A percentile compares a stretch with the other conserved stretches of the same genome.
Evolutionary conservation across 1,140 invertebrate species (phyloP).

Genomic region (Cepaea nemoralis): DNA sequence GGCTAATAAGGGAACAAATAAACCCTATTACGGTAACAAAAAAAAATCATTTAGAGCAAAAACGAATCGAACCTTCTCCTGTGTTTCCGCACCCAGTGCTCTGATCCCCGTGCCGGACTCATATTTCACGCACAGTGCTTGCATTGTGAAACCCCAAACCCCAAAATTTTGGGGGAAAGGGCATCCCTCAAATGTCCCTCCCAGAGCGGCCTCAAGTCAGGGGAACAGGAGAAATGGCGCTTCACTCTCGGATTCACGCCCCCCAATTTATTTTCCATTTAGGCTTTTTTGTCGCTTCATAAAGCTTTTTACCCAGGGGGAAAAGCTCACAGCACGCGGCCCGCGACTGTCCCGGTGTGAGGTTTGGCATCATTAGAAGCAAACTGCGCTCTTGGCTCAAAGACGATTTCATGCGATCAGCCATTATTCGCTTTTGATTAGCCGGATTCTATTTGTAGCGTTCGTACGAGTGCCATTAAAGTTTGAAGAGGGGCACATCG

Average conservation of each 20-base stretch:
- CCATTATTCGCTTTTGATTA: constrained; percentile 52
- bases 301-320: constrained; percentile 46
- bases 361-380: constrained; percentile 51
- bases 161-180: not conserved
- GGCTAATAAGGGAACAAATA: constrained; percentile 32
- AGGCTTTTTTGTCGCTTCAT: constrained; percentile 50
- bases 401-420: constrained; percentile 50
- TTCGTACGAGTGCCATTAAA: constrained; percentile 40
- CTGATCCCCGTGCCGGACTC: not conserved
- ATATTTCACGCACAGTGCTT: constrained; percentile 23
- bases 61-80: constrained; percentile 8
- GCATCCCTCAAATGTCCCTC: constrained; percentile 2
- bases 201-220: constrained; percentile 24
- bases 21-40: constrained; percentile 38
- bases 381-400: constrained; percentile 44
- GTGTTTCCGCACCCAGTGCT: constrained; percentile 5
- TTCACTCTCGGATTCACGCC: constrained; percentile 35
- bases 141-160: not conserved
- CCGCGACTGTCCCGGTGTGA: constrained; percentile 28
- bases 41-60: constrained; percentile 24
- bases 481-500: constrained; percentile 30
- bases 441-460: constrained; percentile 43
- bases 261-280: constrained; percentile 54
- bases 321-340: constrained; percentile 31
- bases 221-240: constrained; percentile 13